These are phyloP conservation scores for Tautogolabrus adspersus DNA, from an alignment of 2,113 vertebrate species.

Conservation along the genomic window DNA sequence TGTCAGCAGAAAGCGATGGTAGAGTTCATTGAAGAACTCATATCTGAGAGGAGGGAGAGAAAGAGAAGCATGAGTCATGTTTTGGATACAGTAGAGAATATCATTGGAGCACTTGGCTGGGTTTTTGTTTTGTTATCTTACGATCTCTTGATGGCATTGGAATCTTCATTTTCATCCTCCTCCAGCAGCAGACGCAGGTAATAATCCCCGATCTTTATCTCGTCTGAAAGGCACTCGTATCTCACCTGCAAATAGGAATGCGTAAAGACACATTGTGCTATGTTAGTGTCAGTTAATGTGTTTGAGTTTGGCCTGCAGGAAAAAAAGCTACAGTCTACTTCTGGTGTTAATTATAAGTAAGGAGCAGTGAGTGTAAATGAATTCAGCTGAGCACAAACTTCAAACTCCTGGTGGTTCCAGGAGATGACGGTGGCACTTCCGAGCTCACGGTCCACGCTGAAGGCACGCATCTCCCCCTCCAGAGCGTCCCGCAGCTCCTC, in stretches of 20 bases:
- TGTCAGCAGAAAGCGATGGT: slow-evolving; percentile 97
- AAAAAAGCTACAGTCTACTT: not conserved
- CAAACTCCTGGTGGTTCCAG: slow-evolving; percentile 99
- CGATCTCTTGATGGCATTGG: slow-evolving; percentile 97
- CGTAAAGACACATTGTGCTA: not conserved
- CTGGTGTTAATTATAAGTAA: not conserved
- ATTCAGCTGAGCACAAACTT: slow-evolving; percentile 82
- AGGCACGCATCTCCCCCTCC: slow-evolving; percentile 96
- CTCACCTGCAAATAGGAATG: slow-evolving; percentile 87
- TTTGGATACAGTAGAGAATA: not conserved
- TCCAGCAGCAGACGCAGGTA: slow-evolving; percentile 95
- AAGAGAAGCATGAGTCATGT: not conserved
- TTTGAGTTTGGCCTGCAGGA: not conserved
- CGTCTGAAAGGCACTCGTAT: slow-evolving; percentile 98
- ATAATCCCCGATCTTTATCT: slow-evolving; percentile 99
- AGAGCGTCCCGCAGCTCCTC: slow-evolving; percentile 96
- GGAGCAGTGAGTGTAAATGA: not conserved
- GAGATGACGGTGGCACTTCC: slow-evolving; percentile 94
- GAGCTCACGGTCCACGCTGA: slow-evolving; percentile 94
- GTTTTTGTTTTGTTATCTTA: slow-evolving; percentile 77
- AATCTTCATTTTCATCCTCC: slow-evolving; percentile 95
- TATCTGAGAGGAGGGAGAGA: slow-evolving; percentile 81
- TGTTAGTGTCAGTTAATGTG: too few relatives aligned
- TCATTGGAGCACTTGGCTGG: not conserved
- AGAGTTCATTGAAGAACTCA: slow-evolving; percentile 99